phyloP scores from a whole-genome alignment of 2,888 invertebrate species.

The Rhagium mordax region DNA sequence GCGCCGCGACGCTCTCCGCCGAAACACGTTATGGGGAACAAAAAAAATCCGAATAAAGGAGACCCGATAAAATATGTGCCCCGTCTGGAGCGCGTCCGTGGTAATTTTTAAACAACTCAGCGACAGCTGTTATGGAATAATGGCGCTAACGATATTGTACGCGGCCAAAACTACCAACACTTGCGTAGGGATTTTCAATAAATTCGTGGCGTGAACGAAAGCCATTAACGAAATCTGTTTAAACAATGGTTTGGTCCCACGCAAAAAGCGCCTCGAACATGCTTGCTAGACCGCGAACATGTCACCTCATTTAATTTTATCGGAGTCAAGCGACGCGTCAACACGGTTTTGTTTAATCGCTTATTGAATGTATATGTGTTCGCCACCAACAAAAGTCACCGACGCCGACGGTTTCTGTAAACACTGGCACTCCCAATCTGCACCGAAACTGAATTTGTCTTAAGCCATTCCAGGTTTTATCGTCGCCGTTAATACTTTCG shows the following conservation, averaged over 20 bases:
- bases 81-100: background rate
- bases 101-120: background rate
- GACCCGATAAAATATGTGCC: background rate
- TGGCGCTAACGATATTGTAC: background rate
- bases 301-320: too few species aligned
- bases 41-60: background rate
- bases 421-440: too few species aligned
- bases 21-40: background rate
- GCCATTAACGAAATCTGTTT: background rate
- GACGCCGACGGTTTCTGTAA: too few species aligned
- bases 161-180: background rate
- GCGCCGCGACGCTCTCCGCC: background rate
- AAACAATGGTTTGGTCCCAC: background rate
- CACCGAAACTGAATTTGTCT: too few species aligned
- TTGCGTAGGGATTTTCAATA: background rate
- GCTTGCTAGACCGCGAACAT: too few species aligned
- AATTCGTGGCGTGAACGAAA: background rate
- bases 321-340: too few species aligned
- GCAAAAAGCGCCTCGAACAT: background rate
- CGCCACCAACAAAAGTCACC: too few species aligned
- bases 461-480: too few species aligned
- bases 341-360: too few species aligned
- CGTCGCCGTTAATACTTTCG: too few species aligned
- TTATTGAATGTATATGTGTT: too few species aligned
- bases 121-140: background rate